A percentile compares a stretch with the other conserved stretches of the same genome.
Evolutionary conservation across 2,888 invertebrate genomes (phyloP).

Genomic region (Hemithea aestivaria): DNA sequence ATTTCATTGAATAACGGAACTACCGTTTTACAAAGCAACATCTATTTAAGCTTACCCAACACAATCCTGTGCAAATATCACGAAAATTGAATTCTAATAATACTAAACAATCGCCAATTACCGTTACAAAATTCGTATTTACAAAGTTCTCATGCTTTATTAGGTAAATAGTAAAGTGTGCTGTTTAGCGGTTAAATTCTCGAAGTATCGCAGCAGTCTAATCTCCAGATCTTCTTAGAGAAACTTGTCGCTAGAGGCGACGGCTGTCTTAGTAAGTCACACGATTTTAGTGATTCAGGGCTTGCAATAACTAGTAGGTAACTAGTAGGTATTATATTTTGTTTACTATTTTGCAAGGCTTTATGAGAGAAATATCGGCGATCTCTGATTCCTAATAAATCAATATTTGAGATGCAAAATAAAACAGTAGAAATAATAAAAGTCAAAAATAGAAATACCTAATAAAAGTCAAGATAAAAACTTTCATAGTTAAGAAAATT

Average conservation of each 20-base stretch:
- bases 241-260: conserved; percentile 56
- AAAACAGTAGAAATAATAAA: no score
- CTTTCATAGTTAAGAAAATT: no score
- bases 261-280: conserved; percentile 54
- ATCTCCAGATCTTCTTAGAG: conserved; percentile 62
- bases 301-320: conserved; percentile 23
- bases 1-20: conserved; percentile 6
- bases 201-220: conserved; percentile 43
- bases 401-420: no score
- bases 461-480: no score
- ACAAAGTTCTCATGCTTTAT: conserved; percentile 51
- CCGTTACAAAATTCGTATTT: conserved; percentile 49
- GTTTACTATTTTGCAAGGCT: no score
- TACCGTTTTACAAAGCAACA: conserved; percentile 12
- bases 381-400: no score
- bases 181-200: conserved; percentile 33
- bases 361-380: no score
- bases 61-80: conserved; percentile 39
- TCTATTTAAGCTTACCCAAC: conserved; percentile 20
- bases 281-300: conserved; percentile 44
- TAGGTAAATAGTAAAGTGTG: conserved; percentile 48
- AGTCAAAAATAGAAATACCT: no score
- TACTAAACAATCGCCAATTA: conserved; percentile 58
- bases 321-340: no score
- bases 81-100: conserved; percentile 50